Conservation (phyloP, 1,140 invertebrate species). For the Bombyx mandarina region DNA sequence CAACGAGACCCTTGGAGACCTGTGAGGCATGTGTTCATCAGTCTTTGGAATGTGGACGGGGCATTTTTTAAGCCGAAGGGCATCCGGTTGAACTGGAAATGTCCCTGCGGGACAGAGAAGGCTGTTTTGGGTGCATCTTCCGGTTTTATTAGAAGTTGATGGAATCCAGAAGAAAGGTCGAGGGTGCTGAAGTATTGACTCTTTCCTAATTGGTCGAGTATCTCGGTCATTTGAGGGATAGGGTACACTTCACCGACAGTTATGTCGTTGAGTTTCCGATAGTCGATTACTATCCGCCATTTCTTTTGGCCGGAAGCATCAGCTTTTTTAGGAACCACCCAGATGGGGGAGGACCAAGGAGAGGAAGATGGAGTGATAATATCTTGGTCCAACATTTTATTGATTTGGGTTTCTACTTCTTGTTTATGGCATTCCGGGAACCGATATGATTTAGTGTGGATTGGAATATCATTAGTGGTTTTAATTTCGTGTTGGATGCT, state of each 20-base stretch:
- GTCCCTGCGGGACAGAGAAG: constrained; percentile 25
- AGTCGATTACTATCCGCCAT: too few species aligned
- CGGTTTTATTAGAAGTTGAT: constrained; percentile 26
- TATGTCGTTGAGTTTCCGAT: constrained; percentile 21
- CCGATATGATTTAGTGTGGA: not conserved
- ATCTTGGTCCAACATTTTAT: too few species aligned
- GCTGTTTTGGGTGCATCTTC: constrained; percentile 26
- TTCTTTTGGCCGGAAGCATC: too few species aligned
- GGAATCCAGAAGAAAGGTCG: constrained; percentile 63
- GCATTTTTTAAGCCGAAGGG: constrained; percentile 25
- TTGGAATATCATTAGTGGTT: not conserved
- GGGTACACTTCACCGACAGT: constrained; percentile 67
- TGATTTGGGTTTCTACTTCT: not conserved
- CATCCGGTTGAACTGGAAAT: constrained; percentile 35
- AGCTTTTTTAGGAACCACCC: too few species aligned
- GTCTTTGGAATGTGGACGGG: constrained; percentile 7
- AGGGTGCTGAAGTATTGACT: constrained; percentile 26
- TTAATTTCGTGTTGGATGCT: not conserved
- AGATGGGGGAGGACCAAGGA: too few species aligned
- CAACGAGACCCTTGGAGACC: constrained; percentile 21
- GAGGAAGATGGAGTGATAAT: too few species aligned
- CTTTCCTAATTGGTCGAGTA: constrained; percentile 52
- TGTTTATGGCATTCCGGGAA: not conserved
- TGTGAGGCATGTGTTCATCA: constrained; percentile 6
- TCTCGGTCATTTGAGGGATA: constrained; percentile 68